Percentiles rank a stretch among this genome's conserved stretches.
Evolutionary conservation across 1,140 invertebrate genomes (phyloP).

Genomic region (Lineus longissimus): DNA sequence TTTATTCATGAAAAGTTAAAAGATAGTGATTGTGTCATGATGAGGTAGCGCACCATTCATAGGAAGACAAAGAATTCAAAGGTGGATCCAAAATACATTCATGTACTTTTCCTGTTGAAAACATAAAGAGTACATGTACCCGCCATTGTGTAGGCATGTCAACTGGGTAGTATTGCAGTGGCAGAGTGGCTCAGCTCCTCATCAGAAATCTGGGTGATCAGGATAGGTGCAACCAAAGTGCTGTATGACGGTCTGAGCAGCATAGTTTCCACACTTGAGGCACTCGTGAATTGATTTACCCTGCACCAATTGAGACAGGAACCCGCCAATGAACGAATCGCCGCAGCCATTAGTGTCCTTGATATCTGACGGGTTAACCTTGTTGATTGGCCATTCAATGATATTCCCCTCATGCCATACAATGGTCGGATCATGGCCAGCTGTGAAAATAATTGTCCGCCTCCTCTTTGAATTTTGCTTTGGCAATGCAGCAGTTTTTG

Average conservation of each 20-base stretch:
- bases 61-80: no score
- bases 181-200: not conserved
- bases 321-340: conserved; percentile 95
- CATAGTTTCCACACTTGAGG: conserved; percentile 71
- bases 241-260: conserved; percentile 45
- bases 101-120: no score
- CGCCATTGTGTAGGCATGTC: no score
- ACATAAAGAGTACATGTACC: no score
- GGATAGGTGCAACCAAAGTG: conserved; percentile 47
- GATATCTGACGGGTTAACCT: conserved; percentile 31
- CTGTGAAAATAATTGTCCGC: conserved; percentile 84
- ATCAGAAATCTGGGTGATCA: conserved; percentile 36
- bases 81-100: no score
- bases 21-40: no score
- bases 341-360: conserved; percentile 96
- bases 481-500: conserved; percentile 69
- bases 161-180: no score
- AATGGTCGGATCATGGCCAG: conserved; percentile 81
- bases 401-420: conserved; percentile 61
- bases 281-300: conserved; percentile 71
- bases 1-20: no score
- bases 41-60: no score
- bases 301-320: conserved; percentile 84
- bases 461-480: conserved; percentile 67
- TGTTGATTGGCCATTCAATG: conserved; percentile 28